phyloP scores from a whole-genome alignment of 2,797 vertebrate genomes.

The Columba guinea region DNA sequence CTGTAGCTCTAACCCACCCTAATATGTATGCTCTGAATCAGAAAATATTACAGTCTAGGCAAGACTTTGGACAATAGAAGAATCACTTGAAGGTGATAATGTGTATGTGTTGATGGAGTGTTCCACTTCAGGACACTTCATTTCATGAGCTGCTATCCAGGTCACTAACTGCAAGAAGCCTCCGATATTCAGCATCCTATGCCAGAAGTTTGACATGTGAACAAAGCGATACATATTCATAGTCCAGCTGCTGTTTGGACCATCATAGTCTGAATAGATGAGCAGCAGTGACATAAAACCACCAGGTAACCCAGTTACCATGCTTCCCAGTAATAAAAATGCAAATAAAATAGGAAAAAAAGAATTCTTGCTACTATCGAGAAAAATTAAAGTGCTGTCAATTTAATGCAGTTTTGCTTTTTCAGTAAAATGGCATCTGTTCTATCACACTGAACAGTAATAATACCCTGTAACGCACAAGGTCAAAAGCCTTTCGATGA shows the following conservation, averaged over 20 bases:
- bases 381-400: slow-evolving; percentile 55
- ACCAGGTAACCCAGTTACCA: slow-evolving; percentile 28
- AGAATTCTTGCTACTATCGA: slow-evolving; percentile 12
- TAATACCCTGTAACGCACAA: slow-evolving; percentile 7
- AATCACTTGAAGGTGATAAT: background rate
- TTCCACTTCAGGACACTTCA: slow-evolving; percentile 19
- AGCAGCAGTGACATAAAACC: slow-evolving; percentile 50
- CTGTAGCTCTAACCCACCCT: background rate
- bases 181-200: background rate
- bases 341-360: slow-evolving; percentile 51
- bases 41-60: background rate
- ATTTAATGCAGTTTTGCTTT: slow-evolving; percentile 29
- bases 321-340: slow-evolving; percentile 43
- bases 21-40: background rate
- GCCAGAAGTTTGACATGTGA: slow-evolving; percentile 9
- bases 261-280: slow-evolving; percentile 16
- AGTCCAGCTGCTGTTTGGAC: slow-evolving; percentile 45
- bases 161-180: slow-evolving; percentile 3
- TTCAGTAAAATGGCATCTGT: slow-evolving; percentile 32
- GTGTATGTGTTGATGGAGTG: background rate
- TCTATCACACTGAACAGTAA: slow-evolving; percentile 15
- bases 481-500: slow-evolving; percentile 37
- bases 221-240: slow-evolving; percentile 7
- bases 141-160: background rate
- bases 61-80: background rate